Base-by-base conservation (phyloP, 2,797 vertebrate genomes). In the Sylvia borin region DNA sequence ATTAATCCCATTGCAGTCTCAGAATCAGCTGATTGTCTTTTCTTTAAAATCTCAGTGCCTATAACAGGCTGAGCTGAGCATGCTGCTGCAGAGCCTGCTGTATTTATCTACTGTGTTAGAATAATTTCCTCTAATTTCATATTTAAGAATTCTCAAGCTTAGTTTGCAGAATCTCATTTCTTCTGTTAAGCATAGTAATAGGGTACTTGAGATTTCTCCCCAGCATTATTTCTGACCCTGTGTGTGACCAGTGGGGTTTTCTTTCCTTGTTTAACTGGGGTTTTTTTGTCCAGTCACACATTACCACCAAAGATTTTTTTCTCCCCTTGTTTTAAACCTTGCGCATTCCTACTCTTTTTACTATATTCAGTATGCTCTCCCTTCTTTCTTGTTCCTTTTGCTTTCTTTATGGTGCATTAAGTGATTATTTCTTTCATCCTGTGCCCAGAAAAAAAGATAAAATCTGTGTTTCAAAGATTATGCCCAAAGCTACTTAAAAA, bases 141-240 rank as follows among this genome's bases (percentile, higher is more conserved):
- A 62, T 72, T 64, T 50, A 48, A 43, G 47, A 81, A 48, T 92
- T 93, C 89, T 76, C 60, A 74, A 79, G 87, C 62, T 90, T 92
- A 61, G 54, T 93, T 92, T 92, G 62, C 32, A 85, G 50, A 47
- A 65, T 96, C 66, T 90, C 47, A 68, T 96, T 96, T 88, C 76
- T 96, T 19, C 36, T 77, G 43, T 62, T 70, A 84, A 65, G 29
- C 48, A 8, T 16, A 64, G 85, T 66, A 94, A 45, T 85, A 77
- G 42, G 78, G 11, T 42, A 47, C 53, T 80, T 88, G 55, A 70
- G 24, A 67, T 60, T 88, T 80, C 40, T 90, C 43, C 22, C 7
- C 34, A 64, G 68, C 17, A 13, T 88, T 88, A n/a, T 61, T 88
- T 90, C 71, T 90, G 42, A 27, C 36, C 9, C 21, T 79, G 10